Percentiles rank a stretch among this genome's conserved stretches.
Evolutionary conservation across 2,888 invertebrate species (phyloP).

Genomic region (Junonia oenone): DNA sequence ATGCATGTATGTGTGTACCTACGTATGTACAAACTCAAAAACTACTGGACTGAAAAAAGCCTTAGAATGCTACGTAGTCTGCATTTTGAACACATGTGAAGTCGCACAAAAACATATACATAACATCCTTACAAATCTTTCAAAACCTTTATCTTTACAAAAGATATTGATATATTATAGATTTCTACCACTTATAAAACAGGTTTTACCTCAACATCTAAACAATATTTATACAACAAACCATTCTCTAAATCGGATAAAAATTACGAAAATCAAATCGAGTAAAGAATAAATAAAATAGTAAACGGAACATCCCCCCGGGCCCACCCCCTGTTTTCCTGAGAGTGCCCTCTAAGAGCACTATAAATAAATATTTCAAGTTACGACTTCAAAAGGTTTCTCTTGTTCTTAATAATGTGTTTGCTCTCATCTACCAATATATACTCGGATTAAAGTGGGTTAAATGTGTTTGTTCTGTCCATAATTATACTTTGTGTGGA

Average conservation of each 20-base stretch:
- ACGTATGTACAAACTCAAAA: too few relatives aligned
- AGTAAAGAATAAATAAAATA: neutral
- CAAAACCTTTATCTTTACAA: too few relatives aligned
- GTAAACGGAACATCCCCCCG: neutral
- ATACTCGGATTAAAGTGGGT: neutral
- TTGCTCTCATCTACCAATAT: slow-evolving; percentile 14
- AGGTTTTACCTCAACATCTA: neutral
- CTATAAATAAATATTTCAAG: slow-evolving; percentile 32
- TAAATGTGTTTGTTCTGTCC: neutral
- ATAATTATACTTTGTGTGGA: neutral
- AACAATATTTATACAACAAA: too few relatives aligned
- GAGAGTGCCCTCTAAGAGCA: slow-evolving; percentile 25
- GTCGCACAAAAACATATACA: too few relatives aligned
- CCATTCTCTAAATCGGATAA: neutral
- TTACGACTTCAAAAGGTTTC: slow-evolving; percentile 28
- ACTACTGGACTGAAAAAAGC: too few relatives aligned
- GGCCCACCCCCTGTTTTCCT: neutral
- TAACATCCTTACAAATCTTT: too few relatives aligned
- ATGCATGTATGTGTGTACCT: too few relatives aligned
- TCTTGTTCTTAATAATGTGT: slow-evolving; percentile 31
- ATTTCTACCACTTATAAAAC: neutral
- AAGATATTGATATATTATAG: too few relatives aligned
- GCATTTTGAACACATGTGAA: too few relatives aligned
- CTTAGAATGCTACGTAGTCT: too few relatives aligned
- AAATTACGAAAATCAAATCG: neutral